These are phyloP conservation scores for Bombus difficillimus DNA, from an alignment of 1,140 invertebrate genomes.

Conservation along the genomic window DNA sequence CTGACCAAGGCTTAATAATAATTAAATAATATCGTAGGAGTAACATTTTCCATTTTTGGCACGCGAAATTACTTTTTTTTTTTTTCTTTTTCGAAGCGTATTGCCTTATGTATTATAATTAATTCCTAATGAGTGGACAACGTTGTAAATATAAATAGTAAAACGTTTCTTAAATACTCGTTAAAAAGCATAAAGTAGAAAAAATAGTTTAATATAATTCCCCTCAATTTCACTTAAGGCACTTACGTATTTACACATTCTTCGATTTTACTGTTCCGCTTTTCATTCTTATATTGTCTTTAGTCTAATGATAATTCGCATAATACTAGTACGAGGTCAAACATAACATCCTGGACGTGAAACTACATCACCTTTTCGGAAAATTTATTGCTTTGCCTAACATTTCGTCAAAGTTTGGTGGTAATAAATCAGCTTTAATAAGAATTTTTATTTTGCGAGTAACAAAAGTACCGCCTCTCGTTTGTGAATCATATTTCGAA, in stretches of 20 bases:
- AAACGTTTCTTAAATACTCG: conserved; percentile 27
- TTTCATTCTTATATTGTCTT: neutral
- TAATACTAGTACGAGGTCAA: neutral
- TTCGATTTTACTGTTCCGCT: neutral
- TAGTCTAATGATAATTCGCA: neutral
- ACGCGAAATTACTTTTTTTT: conserved; percentile 14
- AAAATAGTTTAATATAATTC: conserved; percentile 45
- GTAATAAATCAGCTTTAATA: neutral
- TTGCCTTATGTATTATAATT: neutral
- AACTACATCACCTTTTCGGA: neutral
- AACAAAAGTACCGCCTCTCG: neutral
- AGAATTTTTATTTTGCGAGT: neutral
- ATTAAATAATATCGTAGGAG: conserved; percentile 35
- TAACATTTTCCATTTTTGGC: conserved; percentile 24
- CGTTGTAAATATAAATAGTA: conserved; percentile 28
- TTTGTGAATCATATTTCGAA: neutral
- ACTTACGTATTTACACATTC: conserved; percentile 53
- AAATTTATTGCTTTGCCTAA: conserved; percentile 14
- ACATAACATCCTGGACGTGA: neutral
- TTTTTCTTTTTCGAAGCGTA: neutral
- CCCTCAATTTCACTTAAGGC: conserved; percentile 50
- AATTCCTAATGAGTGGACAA: conserved; percentile 3
- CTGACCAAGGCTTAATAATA: conserved; percentile 22
- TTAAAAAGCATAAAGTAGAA: conserved; percentile 46
- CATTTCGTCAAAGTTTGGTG: neutral